Evolutionary conservation across 2,113 vertebrate species (phyloP).

Genomic region (Lophius piscatorius): DNA sequence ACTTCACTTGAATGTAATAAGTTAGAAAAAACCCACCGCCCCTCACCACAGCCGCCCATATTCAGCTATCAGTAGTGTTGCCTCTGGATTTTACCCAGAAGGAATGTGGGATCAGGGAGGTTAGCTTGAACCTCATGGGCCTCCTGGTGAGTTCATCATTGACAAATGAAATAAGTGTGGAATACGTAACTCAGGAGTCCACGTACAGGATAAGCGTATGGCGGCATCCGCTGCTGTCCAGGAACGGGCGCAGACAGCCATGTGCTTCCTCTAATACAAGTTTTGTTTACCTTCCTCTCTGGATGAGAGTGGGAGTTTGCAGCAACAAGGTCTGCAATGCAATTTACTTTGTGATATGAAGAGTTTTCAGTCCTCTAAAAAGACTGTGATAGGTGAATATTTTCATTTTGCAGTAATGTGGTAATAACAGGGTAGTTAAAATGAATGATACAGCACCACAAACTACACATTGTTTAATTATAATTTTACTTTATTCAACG

Average conservation of each 20-base stretch:
- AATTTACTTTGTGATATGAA: too few relatives aligned
- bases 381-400: too few relatives aligned
- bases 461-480: too few relatives aligned
- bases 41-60: not conserved
- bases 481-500: too few relatives aligned
- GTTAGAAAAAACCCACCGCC: too few relatives aligned
- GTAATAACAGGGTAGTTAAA: too few relatives aligned
- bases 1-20: too few relatives aligned
- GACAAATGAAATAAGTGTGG: constrained; percentile 9
- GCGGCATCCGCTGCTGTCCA: constrained; percentile 1
- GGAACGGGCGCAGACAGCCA: constrained; percentile 7
- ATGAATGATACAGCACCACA: too few relatives aligned
- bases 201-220: constrained; percentile 24
- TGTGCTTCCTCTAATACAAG: too few relatives aligned
- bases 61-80: not conserved
- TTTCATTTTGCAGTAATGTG: too few relatives aligned
- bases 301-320: not conserved
- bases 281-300: constrained; percentile 15
- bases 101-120: not conserved
- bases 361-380: too few relatives aligned
- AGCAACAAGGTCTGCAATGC: not conserved
- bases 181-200: not conserved
- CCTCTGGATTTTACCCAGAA: constrained; percentile 3
- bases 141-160: constrained; percentile 6
- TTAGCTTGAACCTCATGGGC: constrained; percentile 1